Evolutionary conservation across 1,140 invertebrate species (phyloP), one percentile per base, ranked within the genome.

Genomic region (Formica selysi): DNA sequence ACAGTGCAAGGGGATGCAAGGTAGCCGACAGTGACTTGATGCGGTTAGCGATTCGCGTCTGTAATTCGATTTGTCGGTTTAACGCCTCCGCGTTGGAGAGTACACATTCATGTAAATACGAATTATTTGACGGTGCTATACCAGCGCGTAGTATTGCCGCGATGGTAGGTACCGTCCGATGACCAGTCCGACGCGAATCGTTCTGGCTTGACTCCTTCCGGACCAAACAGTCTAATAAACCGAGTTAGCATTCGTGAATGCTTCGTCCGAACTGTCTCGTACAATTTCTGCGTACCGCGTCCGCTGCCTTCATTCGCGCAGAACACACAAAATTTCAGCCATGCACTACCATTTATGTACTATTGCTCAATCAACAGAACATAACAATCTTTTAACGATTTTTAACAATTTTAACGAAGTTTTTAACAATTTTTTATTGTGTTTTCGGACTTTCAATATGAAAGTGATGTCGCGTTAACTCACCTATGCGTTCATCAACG

Each of bases 21-120:
- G 91, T 93, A 91, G 90, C 86, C 91, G 91, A 93, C 92, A 93
- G 91, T 92, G 92, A 93, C 92, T 93, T 92, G 92, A 93, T 91
- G 89, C 88, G 90, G 92, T 93, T 93, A 93, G 91, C 90, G 91
- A 91, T 91, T 93, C 91, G 92, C 87, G 86, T 89, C 74, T 87
- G 83, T 93, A 93, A 93, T 90, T 93, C 91, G 91, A 93, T 93
- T 93, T 92, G 89, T 91, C 90, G 91, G 89, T 93, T 92, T 91
- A 92, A 91, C 91, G 90, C 92, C 87, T 90, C 87, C 87, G 85
- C 85, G 73, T 88, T 76, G 36, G 68, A 73, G 76, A 86, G 86
- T 91, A 91, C 89, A 92, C 92, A 92, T 93, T 93, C 93, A 93
- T 93, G 93, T 92, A 93, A 93, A 93, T 93, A 92, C 90, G 88